Conservation (phyloP, 2,797 vertebrate genomes). For the Sternotherus odoratus region DNA sequence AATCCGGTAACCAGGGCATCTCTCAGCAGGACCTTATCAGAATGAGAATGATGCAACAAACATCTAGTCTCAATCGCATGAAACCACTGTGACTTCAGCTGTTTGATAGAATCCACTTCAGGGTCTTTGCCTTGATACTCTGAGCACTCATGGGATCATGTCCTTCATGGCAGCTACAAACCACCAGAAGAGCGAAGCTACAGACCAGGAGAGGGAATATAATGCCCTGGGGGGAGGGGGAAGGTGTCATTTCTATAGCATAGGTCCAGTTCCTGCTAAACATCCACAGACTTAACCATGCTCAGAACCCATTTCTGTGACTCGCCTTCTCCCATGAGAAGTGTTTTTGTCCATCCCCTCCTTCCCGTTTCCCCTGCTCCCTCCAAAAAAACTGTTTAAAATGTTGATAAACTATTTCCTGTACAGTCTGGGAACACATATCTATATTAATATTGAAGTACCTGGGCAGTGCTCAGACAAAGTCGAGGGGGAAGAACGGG, state of each 20-base stretch:
- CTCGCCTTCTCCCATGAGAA: neutral
- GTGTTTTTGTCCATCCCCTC: neutral
- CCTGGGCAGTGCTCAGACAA: neutral
- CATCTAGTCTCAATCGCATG: neutral
- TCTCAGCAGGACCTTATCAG: neutral
- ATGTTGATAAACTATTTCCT: neutral
- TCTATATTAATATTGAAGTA: neutral
- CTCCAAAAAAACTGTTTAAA: too few species aligned
- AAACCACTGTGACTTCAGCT: neutral
- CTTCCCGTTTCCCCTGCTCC: too few species aligned
- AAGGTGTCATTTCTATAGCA: neutral
- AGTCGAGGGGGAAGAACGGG: fast-evolving
- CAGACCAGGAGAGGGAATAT: neutral
- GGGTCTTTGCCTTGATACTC: neutral
- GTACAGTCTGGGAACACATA: neutral
- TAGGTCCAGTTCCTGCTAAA: neutral
- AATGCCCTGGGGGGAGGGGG: fast-evolving
- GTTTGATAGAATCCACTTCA: neutral
- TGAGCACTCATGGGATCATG: neutral
- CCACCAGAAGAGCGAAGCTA: neutral
- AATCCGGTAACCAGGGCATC: neutral
- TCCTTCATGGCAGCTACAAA: neutral
- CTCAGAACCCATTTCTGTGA: neutral
- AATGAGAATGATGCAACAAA: neutral
- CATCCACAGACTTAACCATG: neutral